These are phyloP conservation scores for Grantiella picta DNA, from an alignment of 2,113 vertebrate genomes.

Conservation along the genomic window DNA sequence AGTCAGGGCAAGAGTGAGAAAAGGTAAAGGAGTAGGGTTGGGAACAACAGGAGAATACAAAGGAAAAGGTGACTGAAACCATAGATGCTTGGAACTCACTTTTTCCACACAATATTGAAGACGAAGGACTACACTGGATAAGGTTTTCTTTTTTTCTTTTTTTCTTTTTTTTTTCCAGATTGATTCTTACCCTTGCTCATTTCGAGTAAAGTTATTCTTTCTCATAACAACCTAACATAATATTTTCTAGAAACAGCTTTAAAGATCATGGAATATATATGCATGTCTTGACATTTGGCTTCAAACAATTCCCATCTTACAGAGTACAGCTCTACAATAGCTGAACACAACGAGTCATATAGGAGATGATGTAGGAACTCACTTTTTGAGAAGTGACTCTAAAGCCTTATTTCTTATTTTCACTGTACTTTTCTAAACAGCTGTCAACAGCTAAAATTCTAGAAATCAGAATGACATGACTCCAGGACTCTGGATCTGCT, in stretches of 20 bases:
- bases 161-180: not conserved
- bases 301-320: not conserved
- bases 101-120: not conserved
- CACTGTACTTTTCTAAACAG: not conserved
- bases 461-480: not conserved
- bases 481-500: not conserved
- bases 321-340: not conserved
- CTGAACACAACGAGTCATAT: not conserved
- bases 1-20: conserved; percentile 28
- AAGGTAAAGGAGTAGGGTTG: not conserved
- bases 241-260: conserved; percentile 7
- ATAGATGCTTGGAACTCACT: not conserved
- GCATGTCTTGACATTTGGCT: not conserved
- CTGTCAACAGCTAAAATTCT: not conserved
- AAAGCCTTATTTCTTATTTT: not conserved
- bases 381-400: not conserved
- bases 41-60: conserved; percentile 1
- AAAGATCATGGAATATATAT: not conserved
- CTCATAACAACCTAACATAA: not conserved
- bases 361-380: not conserved
- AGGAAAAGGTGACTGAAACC: conserved; percentile 24
- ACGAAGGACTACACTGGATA: not conserved
- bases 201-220: not conserved
- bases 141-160: not conserved
- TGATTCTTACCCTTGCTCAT: not conserved